Conservation (phyloP, 1,140 invertebrate genomes). For the Homarus americanus region DNA sequence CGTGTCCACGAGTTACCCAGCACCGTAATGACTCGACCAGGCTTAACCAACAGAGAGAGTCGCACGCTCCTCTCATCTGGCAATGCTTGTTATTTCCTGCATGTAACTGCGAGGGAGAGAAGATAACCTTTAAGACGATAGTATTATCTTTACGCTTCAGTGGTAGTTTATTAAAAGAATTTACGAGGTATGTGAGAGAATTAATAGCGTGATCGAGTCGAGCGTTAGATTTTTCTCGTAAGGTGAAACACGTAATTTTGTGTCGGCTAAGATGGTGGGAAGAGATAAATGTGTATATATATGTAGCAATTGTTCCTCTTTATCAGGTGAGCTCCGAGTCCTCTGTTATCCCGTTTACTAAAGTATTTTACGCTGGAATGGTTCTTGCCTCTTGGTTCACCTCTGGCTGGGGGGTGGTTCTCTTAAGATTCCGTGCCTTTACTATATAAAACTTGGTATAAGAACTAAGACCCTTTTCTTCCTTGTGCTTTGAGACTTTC, state of each 20-base stretch:
- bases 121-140: background rate
- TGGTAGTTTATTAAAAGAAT: constrained; percentile 10
- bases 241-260: background rate
- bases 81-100: background rate
- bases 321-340: background rate
- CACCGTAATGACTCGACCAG: background rate
- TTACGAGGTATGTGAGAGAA: background rate
- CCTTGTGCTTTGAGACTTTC: too few relatives aligned
- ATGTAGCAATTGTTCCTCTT: background rate
- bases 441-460: too few relatives aligned
- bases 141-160: constrained; percentile 15
- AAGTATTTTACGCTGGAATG: too few relatives aligned
- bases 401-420: background rate
- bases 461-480: too few relatives aligned
- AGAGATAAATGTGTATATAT: background rate
- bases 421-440: too few relatives aligned
- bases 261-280: background rate
- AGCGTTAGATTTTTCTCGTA: background rate
- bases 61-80: background rate
- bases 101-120: background rate
- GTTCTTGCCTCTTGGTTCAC: too few relatives aligned
- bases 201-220: background rate
- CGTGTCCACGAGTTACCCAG: background rate
- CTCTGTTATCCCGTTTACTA: background rate
- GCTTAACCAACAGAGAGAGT: background rate